Evolutionary conservation across 2,888 invertebrate genomes (phyloP), one percentile per base, ranked within the genome.

Genomic region (Petrolisthes cinctipes): DNA sequence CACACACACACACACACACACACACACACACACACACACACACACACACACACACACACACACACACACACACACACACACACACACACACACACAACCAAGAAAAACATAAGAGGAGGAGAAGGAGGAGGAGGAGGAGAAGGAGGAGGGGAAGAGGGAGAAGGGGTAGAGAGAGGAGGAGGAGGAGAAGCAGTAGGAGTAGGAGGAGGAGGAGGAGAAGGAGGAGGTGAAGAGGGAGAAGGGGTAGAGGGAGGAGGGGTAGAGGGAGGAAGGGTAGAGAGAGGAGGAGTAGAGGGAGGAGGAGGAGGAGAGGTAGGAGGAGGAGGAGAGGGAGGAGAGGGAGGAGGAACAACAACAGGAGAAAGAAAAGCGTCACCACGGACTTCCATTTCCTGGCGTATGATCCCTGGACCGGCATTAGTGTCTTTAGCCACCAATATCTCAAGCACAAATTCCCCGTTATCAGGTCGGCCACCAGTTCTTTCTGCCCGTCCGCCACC

Each of bases 371-470:
- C 14, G 20, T 51, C 56, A 20, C n/a, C 54, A 23, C 71, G 20
- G 71, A 66, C n/a, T 37, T 79, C 84, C 84, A 84, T 84, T 79
- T 76, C 66, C 51, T 17, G 54, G 56, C 20, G 75, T 86, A 73
- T 86, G 75, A 82, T 86, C 86, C 37, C 51, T n/a, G n/a, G n/a
- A 11, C 73, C 53, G 37, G 61, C 53, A 81, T 85, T 61, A 86
- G 86, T 86, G 37, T 82, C 73, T 20, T 81, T 81, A 86, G 17
- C 53, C 80, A 71, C 75, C 82, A 83, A 83, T 86, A 86, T 86
- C 86, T 86, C 86, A 86, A 86, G 83, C 76, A 83, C 83, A 83
- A 82, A 86, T 86, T 83, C 86, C 86, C 82, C 56, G 86, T 78
- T 80, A 86, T 83, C 83, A 76, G 37, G 57, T 7, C 51, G n/a